Percentiles rank a stretch among this genome's conserved stretches.
Conservation (phyloP, 2,888 invertebrate species). For the Noctuana brunneofusca region DNA sequence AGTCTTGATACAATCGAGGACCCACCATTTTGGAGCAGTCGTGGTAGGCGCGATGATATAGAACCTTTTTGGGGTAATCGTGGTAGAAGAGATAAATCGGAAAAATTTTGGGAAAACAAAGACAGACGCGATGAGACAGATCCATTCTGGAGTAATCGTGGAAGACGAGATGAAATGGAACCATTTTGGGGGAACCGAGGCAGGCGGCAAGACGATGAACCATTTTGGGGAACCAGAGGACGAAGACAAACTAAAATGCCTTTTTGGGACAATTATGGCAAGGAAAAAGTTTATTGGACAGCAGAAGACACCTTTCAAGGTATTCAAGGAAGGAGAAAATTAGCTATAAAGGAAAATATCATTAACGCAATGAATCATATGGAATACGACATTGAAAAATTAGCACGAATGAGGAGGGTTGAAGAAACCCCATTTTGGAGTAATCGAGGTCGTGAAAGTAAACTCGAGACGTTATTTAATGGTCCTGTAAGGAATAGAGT, state of each 20-base stretch:
- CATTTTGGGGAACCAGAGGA: conserved; percentile 76
- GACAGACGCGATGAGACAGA: conserved; percentile 47
- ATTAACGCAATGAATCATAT: conserved; percentile 55
- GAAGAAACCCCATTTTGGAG: conserved; percentile 55
- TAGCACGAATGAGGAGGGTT: conserved; percentile 53
- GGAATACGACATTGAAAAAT: conserved; percentile 55
- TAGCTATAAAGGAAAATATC: conserved; percentile 54
- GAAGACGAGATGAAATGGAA: conserved; percentile 50
- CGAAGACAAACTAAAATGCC: conserved; percentile 44
- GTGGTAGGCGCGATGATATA: conserved; percentile 48
- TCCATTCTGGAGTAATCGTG: conserved; percentile 52
- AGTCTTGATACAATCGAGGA: conserved; percentile 37
- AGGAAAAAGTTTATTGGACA: conserved; percentile 36
- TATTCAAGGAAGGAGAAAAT: conserved; percentile 58
- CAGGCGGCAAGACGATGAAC: conserved; percentile 48
- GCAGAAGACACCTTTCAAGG: conserved; percentile 51
- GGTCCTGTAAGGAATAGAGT: conserved; percentile 42
- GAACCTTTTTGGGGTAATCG: conserved; percentile 54
- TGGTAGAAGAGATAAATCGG: conserved; percentile 51
- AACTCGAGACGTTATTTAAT: conserved; percentile 54
- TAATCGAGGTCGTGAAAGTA: conserved; percentile 56
- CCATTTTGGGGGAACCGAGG: conserved; percentile 58
- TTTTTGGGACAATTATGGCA: conserved; percentile 11
- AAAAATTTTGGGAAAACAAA: conserved; percentile 55
- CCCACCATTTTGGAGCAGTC: conserved; percentile 61